Base-by-base conservation (phyloP, 2,888 invertebrate genomes). In the Epinotia demarniana region DNA sequence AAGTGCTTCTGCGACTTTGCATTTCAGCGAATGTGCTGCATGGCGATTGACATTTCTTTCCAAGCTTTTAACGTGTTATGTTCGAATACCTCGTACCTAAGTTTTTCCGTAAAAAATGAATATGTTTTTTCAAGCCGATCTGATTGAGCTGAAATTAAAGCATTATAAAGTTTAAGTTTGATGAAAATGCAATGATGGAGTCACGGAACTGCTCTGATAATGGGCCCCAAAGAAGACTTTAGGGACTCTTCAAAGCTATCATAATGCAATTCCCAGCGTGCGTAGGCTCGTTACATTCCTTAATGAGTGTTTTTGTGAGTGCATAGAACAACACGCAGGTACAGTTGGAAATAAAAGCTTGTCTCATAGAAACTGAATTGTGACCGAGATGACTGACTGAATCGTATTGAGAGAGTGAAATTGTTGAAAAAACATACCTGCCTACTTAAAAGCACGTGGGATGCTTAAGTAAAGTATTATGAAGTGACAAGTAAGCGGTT, bases 11-110 rank as follows among this genome's bases (percentile, higher is more conserved):
- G 74, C 74, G 74, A 70, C 43, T 68, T 73, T 70, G 74, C 69
- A 64, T 68, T 49, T 27, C 70, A 64, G 74, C 74, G 74, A 75
- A 70, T 75, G 74, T 75, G 70, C 63, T 74, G 53, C 49, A 43
- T 69, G 39, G 64, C 70, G 74, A 75, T 63, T 74, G 64, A 53
- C 27, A 11, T 61, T 61, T 67, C 53, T 60, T 67, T n/a, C 16
- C 16, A 49, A 49, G 6, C n/a, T 6, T n/a, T 53, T 53, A 49
- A 49, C 49, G 16, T 49, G 49, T 16, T 16, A 16, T 49, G n/a
- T 53, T 53, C 53, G 53, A 6, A 49, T 49, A 5, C 12, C 13
- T 49, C 46, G 12, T 16, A 8, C 9, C 0, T 39, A 39, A 39
- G n/a, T 2, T 8, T 53, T 53, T 53, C 16, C n/a, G 2, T 53